Conservation (phyloP, 2,113 vertebrate species). For the Siniperca chuatsi region DNA sequence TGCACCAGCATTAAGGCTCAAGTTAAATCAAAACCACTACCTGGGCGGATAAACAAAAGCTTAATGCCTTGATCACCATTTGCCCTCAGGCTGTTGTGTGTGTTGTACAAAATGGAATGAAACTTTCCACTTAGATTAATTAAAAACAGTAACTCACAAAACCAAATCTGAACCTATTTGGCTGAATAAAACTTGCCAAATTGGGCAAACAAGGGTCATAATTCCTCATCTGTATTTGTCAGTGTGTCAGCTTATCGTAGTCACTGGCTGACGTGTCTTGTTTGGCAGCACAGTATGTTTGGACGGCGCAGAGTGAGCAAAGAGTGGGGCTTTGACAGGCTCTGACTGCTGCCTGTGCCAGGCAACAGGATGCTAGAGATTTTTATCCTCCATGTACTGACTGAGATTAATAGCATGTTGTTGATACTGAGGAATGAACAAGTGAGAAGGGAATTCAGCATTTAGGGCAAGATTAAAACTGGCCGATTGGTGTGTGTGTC, state of each 20-base stretch:
- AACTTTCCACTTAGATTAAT: slow-evolving; percentile 3
- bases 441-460: neutral
- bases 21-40: slow-evolving; percentile 15
- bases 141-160: slow-evolving; percentile 20
- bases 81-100: neutral
- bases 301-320: slow-evolving; percentile 9
- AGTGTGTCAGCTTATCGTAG: slow-evolving; percentile 28
- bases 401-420: slow-evolving; percentile 23
- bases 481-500: neutral
- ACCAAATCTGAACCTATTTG: slow-evolving; percentile 1
- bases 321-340: slow-evolving; percentile 32
- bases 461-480: slow-evolving; percentile 10
- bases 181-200: slow-evolving; percentile 17
- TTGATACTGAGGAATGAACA: slow-evolving; percentile 33
- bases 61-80: neutral
- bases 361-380: slow-evolving; percentile 40
- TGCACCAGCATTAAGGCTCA: neutral
- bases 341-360: slow-evolving; percentile 27
- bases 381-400: slow-evolving; percentile 21
- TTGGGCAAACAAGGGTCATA: slow-evolving; percentile 3
- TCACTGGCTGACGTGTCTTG: slow-evolving; percentile 11
- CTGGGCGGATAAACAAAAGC: neutral
- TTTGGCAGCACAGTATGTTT: slow-evolving; percentile 44
- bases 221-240: slow-evolving; percentile 17
- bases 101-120: slow-evolving; percentile 7